These are phyloP conservation scores for Cheilosia vulpina DNA, from an alignment of 2,888 invertebrate species.

Conservation along the genomic window DNA sequence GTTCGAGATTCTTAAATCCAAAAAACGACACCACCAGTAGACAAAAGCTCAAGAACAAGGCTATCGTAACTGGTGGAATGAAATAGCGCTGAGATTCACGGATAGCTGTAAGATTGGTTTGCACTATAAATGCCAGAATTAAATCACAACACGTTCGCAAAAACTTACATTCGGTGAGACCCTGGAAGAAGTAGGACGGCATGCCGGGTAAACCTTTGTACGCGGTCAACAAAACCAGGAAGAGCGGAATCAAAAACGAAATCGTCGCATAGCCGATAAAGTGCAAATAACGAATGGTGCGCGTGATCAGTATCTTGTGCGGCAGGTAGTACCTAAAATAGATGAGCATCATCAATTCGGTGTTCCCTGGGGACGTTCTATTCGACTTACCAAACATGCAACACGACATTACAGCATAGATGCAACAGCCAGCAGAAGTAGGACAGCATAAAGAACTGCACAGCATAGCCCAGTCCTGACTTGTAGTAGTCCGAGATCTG, in stretches of 20 bases:
- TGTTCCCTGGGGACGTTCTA: not conserved
- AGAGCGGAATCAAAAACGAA: slow-evolving; percentile 79
- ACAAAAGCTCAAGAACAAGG: slow-evolving; percentile 79
- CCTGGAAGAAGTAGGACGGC: slow-evolving; percentile 83
- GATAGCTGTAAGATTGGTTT: slow-evolving; percentile 77
- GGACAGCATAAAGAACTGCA: slow-evolving; percentile 82
- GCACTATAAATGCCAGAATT: slow-evolving; percentile 14
- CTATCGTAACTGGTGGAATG: slow-evolving; percentile 81
- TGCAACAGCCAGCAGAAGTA: slow-evolving; percentile 82
- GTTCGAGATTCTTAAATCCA: slow-evolving; percentile 81
- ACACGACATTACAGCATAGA: slow-evolving; percentile 81
- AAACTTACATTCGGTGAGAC: slow-evolving; percentile 81
- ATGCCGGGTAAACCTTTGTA: slow-evolving; percentile 82
- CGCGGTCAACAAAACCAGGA: slow-evolving; percentile 80
- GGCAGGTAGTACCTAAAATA: slow-evolving; percentile 79
- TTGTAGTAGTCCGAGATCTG: slow-evolving; percentile 80
- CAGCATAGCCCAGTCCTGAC: slow-evolving; percentile 80
- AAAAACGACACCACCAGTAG: slow-evolving; percentile 80
- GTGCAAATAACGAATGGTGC: slow-evolving; percentile 76
- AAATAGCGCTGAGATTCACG: slow-evolving; percentile 82
- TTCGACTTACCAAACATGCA: slow-evolving; percentile 81
- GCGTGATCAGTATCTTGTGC: slow-evolving; percentile 77
- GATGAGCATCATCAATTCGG: not conserved
- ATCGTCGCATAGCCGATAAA: slow-evolving; percentile 79
- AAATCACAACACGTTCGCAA: not conserved